These are phyloP conservation scores for Zoanthus sansibaricus DNA, from an alignment of 92 coral and sea anemone genomes.

Conservation along the genomic window DNA sequence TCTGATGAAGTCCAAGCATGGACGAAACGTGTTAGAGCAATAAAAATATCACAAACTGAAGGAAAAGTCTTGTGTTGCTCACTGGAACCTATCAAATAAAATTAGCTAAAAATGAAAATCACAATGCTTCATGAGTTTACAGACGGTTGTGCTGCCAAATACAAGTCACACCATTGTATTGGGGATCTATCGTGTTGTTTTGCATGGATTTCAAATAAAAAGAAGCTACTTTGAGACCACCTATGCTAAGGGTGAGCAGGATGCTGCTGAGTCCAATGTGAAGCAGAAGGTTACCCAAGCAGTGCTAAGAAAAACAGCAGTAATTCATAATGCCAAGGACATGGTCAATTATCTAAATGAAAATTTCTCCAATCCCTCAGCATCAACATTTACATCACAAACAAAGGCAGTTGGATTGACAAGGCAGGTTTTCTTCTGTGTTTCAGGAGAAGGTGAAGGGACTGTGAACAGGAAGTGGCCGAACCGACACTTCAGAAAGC, in stretches of 20 bases:
- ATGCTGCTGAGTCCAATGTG: not conserved
- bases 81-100: too few species aligned
- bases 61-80: too few species aligned
- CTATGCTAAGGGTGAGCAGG: not conserved
- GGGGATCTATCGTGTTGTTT: not conserved
- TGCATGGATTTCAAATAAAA: not conserved
- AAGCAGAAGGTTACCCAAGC: slow-evolving; percentile 1
- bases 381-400: not conserved
- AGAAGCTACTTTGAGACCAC: slow-evolving; percentile 1
- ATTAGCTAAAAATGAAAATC: not conserved
- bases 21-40: too few species aligned
- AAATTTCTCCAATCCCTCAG: not conserved
- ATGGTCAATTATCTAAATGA: not conserved
- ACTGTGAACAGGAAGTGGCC: not conserved
- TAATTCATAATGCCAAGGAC: not conserved
- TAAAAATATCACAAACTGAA: too few species aligned
- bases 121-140: not conserved
- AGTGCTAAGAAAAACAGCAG: not conserved
- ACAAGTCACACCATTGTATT: not conserved
- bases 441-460: not conserved
- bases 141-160: not conserved
- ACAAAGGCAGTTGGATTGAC: not conserved
- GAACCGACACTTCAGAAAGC: not conserved
- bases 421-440: not conserved
- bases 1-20: too few species aligned